phyloP scores from a whole-genome alignment of 2,888 invertebrate species.

The Sepiola atlantica region DNA sequence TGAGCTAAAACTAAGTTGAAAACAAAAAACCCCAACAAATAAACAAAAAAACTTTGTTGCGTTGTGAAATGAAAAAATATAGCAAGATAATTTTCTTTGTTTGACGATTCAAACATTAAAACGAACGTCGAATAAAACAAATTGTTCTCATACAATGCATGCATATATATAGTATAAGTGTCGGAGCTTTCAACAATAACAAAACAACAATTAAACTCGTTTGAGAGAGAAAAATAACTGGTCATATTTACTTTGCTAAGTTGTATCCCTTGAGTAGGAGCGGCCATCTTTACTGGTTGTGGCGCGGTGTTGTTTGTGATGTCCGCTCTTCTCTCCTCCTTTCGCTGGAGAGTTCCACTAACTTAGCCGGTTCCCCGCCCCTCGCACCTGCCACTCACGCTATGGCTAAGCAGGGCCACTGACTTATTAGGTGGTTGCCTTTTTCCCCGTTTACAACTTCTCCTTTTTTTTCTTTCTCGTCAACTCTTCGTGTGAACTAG shows the following conservation, averaged over 20 bases:
- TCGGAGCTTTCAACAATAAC: background rate
- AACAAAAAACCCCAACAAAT: background rate
- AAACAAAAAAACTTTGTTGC: background rate
- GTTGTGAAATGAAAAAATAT: background rate
- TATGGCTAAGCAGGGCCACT: background rate
- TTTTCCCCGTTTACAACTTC: background rate
- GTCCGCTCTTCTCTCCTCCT: background rate
- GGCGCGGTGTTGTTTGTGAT: background rate
- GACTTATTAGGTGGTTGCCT: background rate
- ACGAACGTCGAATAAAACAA: background rate
- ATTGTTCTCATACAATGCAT: background rate
- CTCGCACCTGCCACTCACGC: background rate
- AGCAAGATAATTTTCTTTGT: background rate
- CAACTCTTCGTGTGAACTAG: background rate
- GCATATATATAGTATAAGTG: background rate
- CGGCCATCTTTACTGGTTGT: background rate
- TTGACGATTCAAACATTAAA: background rate
- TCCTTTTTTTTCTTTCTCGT: background rate
- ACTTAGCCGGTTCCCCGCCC: background rate
- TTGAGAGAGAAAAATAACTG: background rate
- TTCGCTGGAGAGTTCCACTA: background rate
- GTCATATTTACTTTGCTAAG: constrained; percentile 39
- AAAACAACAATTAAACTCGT: background rate
- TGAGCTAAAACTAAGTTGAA: background rate
- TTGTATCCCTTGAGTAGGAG: constrained; percentile 44